Base-by-base conservation (phyloP, 1,140 invertebrate genomes). In the Ctenoplectra terminalis region DNA sequence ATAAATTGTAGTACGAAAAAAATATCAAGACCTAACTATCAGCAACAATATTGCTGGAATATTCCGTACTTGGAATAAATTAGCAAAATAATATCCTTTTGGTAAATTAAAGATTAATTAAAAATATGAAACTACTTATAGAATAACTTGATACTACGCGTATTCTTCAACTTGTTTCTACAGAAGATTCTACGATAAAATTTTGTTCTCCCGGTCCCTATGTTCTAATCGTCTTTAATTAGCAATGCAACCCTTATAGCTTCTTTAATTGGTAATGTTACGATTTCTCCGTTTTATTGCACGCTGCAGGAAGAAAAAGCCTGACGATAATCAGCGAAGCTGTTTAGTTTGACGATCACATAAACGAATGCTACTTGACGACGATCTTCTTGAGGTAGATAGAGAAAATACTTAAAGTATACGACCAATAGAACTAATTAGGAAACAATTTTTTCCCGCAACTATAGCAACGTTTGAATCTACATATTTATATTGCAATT, bases 271-370 rank as follows among this genome's bases (percentile, higher is more conserved):
- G 13, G 9, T 5, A 31, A 72, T 23, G 2, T 11, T 23, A n/a
- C 20, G 5, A 46, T 48, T 40, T 13, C 15, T 5, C 5, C 43
- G 17, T 37, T 56, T 26, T n/a, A 54, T 48, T 20, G 37, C 52
- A 15, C 3, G 20, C 1, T 37, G 34, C 31, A 37, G 2, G 8
- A 5, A 13, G 9, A 26, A 7, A 56, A 11, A 43, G 29, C 0
- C 60, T 23, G 60, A 31, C 8, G 20, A 7, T 9, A n/a, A 52
- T 9, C 63, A 11, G 26, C 26, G 63, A 34, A 34, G 23, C 46
- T 67, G 31, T n/a, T n/a, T n/a, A n/a, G 48, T 67, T 67, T 67
- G 26, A 67, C 34, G 46, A 50, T 43, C 17, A 15, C 17, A 43
- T 54, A 40, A 70, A 70, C 50, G 31, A 40, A n/a, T 20, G 20